phyloP scores from a whole-genome alignment of 2,888 invertebrate genomes.

The Phaonia tiefii region DNA sequence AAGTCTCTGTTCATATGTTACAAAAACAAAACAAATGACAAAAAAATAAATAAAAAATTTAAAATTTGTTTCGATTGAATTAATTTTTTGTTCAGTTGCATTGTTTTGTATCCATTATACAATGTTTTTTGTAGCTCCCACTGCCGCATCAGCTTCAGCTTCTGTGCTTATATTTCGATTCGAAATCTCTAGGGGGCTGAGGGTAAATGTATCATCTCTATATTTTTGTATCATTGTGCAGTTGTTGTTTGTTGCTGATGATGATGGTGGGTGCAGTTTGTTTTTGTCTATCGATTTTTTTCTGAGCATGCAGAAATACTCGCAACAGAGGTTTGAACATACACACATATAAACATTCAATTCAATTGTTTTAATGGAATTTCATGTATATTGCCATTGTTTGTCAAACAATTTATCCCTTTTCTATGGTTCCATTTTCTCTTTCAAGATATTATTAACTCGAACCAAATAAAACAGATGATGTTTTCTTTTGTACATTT shows the following conservation, averaged over 20 bases:
- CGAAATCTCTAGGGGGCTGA: not conserved
- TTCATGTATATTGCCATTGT: constrained; percentile 54
- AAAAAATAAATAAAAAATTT: constrained; percentile 33
- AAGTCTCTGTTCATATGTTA: constrained; percentile 20
- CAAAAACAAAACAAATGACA: constrained; percentile 12
- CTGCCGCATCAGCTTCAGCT: no score
- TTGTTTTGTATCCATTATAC: constrained; percentile 23
- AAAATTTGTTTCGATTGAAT: constrained; percentile 64
- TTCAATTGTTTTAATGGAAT: constrained; percentile 62
- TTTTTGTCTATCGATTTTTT: not conserved
- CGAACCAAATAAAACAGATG: constrained; percentile 62
- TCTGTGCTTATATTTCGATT: constrained; percentile 2
- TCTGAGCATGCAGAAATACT: not conserved
- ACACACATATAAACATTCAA: constrained; percentile 45
- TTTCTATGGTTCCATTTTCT: constrained; percentile 45
- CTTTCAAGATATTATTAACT: constrained; percentile 61
- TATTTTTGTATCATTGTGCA: not conserved
- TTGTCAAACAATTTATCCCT: constrained; percentile 63
- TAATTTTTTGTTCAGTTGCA: constrained; percentile 56
- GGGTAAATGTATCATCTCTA: constrained; percentile 18
- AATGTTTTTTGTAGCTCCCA: not conserved
- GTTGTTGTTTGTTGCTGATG: not conserved
- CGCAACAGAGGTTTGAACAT: not conserved
- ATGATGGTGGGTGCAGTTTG: constrained; percentile 9
- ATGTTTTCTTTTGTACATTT: constrained; percentile 39